A percentile compares a stretch with the other conserved stretches of the same genome.
Conservation (phyloP, 2,888 invertebrate species). For the Nysson spinosus region DNA sequence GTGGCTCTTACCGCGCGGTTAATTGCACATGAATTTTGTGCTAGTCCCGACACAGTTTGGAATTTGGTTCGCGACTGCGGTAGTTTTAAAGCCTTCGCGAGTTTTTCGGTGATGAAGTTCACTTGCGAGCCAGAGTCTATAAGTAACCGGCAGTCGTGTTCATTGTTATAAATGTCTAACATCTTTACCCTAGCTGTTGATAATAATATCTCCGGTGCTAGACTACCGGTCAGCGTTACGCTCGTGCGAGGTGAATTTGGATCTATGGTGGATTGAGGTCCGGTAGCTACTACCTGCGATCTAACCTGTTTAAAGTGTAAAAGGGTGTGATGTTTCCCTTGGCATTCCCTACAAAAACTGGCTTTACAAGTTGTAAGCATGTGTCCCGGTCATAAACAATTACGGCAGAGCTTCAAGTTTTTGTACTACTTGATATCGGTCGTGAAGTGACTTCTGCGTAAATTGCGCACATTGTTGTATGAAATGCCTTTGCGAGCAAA, state of each 20-base stretch:
- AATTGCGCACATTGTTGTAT: background rate
- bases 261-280: background rate
- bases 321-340: conserved; percentile 2
- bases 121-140: conserved; percentile 1
- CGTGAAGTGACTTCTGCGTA: background rate
- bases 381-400: conserved; percentile 4
- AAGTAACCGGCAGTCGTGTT: conserved; percentile 1
- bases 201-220: background rate
- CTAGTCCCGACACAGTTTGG: background rate
- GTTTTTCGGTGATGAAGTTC: background rate
- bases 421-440: background rate
- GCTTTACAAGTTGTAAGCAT: background rate
- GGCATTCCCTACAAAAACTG: background rate
- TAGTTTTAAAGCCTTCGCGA: conserved; percentile 1
- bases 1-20: background rate
- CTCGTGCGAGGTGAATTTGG: background rate
- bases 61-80: background rate
- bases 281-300: background rate
- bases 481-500: background rate
- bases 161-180: background rate
- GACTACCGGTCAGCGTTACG: background rate
- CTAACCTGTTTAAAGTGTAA: background rate
- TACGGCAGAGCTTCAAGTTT: background rate
- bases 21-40: background rate
- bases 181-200: conserved; percentile 6